phyloP scores from a whole-genome alignment of 1,140 invertebrate species.

The Drosophila insularis region DNA sequence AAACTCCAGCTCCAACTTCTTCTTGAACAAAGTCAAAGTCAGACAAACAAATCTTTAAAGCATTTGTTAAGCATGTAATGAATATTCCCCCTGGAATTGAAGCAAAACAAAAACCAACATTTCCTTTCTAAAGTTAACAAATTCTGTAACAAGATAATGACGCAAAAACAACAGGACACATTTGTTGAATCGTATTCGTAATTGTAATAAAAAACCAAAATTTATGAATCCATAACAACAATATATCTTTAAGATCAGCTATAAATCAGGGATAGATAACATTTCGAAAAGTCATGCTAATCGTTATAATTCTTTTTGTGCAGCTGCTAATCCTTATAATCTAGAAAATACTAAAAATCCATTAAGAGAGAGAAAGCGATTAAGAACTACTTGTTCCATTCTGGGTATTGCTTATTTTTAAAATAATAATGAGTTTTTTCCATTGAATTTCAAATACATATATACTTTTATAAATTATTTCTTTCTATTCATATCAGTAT shows the following conservation, averaged over 20 bases:
- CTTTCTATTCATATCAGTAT: background rate
- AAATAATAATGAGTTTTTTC: too few relatives aligned
- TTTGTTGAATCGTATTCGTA: background rate
- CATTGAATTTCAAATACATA: background rate
- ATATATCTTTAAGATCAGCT: background rate
- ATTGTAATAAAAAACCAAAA: background rate
- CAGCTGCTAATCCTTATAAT: background rate
- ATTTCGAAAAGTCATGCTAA: background rate
- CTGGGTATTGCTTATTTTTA: too few relatives aligned
- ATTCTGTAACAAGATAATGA: background rate
- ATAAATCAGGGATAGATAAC: background rate
- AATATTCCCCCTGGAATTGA: slow-evolving; percentile 2
- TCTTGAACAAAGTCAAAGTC: background rate
- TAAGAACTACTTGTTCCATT: too few relatives aligned
- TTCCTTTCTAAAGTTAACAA: slow-evolving; percentile 1
- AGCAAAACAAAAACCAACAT: background rate
- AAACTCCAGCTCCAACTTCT: slow-evolving; percentile 5
- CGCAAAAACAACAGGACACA: background rate
- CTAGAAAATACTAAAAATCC: background rate
- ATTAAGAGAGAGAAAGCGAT: too few relatives aligned
- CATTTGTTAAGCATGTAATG: slow-evolving; percentile 10
- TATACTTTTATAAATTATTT: background rate
- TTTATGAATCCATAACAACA: background rate
- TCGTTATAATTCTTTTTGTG: background rate
- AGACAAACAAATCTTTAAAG: slow-evolving; percentile 10